Evolutionary conservation across 2,888 invertebrate species (phyloP), one percentile per base, ranked within the genome.

Genomic region (Lochmaea capreae): DNA sequence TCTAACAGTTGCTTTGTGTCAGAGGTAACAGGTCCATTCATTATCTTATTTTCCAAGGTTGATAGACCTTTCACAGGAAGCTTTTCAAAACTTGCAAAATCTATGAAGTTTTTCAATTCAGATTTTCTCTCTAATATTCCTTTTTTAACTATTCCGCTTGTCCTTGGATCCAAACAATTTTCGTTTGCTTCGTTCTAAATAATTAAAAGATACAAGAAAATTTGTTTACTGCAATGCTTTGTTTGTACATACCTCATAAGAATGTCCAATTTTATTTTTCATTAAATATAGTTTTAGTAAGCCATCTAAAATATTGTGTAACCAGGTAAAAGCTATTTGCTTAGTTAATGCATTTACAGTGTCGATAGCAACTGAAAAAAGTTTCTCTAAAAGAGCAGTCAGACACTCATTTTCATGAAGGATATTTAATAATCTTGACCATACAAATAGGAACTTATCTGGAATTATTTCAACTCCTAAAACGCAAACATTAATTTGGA

Each of bases 371-470:
- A 81, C 58, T 65, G 80, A 68, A 72, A 81, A 79, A 8, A 85
- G 74, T 72, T 80, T 78, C 43, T 79, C 71, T 6, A 84, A 83
- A 71, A 92, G 87, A 10, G 87, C 83, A 66, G 89, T 82, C 63
- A 92, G 79, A 62, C 91, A 82, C 74, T 89, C 87, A 82, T 88
- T 88, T 42, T 88, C 87, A 77, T 90, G 89, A 14, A 92, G 81
- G 8, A 82, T 72, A 71, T 81, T 80, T 22, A 84, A 62, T 26
- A 83, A 72, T 58, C 78, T 86, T 83, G 89, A 88, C 90, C 92
- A 92, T 78, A 87, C 84, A 33, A 79, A 74, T 22, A 85, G 75
- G 78, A 88, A 84, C 26, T 75, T 72, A 22, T 57, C 46, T 14
- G 87, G 87, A 63, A 84, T 80, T 73, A 72, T 69, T 67, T 79